A percentile compares a stretch with the other conserved stretches of the same genome.
Evolutionary conservation across 2,888 invertebrate species (phyloP).

Genomic region (Cheilosia urbana): DNA sequence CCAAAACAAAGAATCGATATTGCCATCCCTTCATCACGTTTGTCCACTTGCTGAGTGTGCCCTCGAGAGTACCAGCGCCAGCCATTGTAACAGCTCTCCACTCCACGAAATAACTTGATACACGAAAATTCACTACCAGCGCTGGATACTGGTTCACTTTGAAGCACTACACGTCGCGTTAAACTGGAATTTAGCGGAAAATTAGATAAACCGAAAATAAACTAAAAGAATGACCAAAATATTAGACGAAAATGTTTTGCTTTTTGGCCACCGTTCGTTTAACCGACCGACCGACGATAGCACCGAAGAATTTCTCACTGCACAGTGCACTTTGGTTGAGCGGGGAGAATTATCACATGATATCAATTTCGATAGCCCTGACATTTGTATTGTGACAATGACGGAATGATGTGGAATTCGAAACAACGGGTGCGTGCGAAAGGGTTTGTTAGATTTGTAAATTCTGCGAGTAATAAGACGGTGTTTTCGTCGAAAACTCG

Average conservation of each 20-base stretch:
- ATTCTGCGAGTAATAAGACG: too few relatives aligned
- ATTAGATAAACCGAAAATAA: slow-evolving; percentile 57
- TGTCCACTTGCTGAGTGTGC: slow-evolving; percentile 84
- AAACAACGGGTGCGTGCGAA: background rate
- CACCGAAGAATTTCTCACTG: slow-evolving; percentile 69
- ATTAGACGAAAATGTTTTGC: slow-evolving; percentile 12
- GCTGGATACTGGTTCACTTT: slow-evolving; percentile 7
- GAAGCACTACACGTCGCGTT: background rate
- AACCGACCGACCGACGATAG: slow-evolving; percentile 53
- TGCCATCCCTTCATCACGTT: slow-evolving; percentile 93
- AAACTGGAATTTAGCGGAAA: slow-evolving; percentile 2
- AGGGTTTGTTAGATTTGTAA: slow-evolving; percentile 30
- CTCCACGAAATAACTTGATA: background rate
- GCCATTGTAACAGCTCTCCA: slow-evolving; percentile 58
- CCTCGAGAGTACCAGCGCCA: slow-evolving; percentile 80
- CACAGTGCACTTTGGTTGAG: slow-evolving; percentile 36
- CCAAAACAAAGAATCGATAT: slow-evolving; percentile 99
- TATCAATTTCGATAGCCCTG: slow-evolving; percentile 18
- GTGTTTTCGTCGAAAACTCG: too few relatives aligned
- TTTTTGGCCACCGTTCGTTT: slow-evolving; percentile 8
- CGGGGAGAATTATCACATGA: slow-evolving; percentile 66
- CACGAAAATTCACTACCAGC: background rate
- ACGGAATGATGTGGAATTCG: slow-evolving; percentile 25
- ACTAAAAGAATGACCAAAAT: slow-evolving; percentile 34
- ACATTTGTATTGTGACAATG: slow-evolving; percentile 38